These are phyloP conservation scores for Neuroterus valhalla DNA, from an alignment of 1,140 invertebrate genomes.

Conservation along the genomic window DNA sequence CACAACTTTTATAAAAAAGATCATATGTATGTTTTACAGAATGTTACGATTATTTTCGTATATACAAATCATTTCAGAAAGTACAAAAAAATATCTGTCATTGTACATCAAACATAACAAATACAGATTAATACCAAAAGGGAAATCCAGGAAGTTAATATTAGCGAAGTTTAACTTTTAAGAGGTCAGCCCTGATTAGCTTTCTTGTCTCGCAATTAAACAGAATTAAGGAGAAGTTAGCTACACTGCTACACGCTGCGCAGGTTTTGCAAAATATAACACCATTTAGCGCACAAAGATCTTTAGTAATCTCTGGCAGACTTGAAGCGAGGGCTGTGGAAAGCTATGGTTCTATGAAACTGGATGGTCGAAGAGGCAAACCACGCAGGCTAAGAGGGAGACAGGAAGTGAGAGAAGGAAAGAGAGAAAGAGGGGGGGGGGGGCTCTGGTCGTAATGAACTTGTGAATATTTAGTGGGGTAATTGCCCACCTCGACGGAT, in stretches of 20 bases:
- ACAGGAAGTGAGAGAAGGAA: conserved; percentile 44
- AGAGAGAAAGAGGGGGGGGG: conserved; percentile 36
- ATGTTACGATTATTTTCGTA: too few species aligned
- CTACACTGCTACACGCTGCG: neutral
- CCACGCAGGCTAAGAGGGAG: conserved; percentile 49
- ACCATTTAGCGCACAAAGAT: conserved; percentile 47
- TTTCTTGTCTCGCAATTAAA: conserved; percentile 43
- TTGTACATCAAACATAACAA: too few species aligned
- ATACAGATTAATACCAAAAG: neutral
- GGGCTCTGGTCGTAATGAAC: conserved; percentile 71
- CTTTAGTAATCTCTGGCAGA: conserved; percentile 30
- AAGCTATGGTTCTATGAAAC: conserved; percentile 50
- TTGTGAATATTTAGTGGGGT: conserved; percentile 74
- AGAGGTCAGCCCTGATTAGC: conserved; percentile 45
- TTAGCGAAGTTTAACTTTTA: conserved; percentile 40
- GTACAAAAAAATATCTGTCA: too few species aligned
- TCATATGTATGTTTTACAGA: too few species aligned
- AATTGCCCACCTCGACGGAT: conserved; percentile 68
- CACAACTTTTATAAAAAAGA: too few species aligned
- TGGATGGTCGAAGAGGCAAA: conserved; percentile 45
- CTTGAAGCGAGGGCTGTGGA: conserved; percentile 47
- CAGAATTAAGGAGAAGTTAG: conserved; percentile 42
- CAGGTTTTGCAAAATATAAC: conserved; percentile 47
- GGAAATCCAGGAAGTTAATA: conserved; percentile 32
- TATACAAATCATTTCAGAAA: too few species aligned